These are phyloP conservation scores for Antitype chi DNA, from an alignment of 2,888 invertebrate genomes.

Conservation along the genomic window DNA sequence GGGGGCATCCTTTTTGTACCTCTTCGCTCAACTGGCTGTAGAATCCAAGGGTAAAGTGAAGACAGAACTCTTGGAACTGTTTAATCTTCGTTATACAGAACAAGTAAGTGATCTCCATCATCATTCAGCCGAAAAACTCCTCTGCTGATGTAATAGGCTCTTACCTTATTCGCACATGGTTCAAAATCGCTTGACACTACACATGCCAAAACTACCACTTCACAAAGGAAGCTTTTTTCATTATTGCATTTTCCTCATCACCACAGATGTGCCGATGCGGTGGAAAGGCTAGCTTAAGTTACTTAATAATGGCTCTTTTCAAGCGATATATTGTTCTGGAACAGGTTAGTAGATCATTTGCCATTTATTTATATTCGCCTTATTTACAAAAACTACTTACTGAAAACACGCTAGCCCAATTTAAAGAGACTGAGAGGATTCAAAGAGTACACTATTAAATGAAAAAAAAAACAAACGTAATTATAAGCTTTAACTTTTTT, in stretches of 20 bases:
- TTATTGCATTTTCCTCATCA: neutral
- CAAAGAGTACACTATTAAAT: neutral
- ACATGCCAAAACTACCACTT: neutral
- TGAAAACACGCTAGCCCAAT: neutral
- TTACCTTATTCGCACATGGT: neutral
- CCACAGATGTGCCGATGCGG: conserved; percentile 16
- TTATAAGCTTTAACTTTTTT: neutral
- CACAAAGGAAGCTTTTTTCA: neutral
- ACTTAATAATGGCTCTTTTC: conserved; percentile 12
- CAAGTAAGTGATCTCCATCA: conserved; percentile 46
- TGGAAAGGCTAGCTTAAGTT: conserved; percentile 2
- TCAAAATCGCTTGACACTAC: neutral
- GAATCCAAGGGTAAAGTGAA: conserved; percentile 10
- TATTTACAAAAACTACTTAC: neutral
- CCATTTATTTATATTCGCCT: neutral
- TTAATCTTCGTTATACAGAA: conserved; percentile 43
- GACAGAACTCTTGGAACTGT: conserved; percentile 37
- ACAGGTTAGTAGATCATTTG: conserved; percentile 7
- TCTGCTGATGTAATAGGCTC: neutral
- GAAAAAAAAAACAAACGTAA: neutral
- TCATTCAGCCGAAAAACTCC: neutral
- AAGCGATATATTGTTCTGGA: conserved; percentile 21
- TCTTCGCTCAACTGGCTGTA: conserved; percentile 37
- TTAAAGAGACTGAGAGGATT: neutral
- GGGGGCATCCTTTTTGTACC: conserved; percentile 39